Evolutionary conservation across 2,113 vertebrate species (phyloP).

Genomic region (Takifugu bimaculatus): DNA sequence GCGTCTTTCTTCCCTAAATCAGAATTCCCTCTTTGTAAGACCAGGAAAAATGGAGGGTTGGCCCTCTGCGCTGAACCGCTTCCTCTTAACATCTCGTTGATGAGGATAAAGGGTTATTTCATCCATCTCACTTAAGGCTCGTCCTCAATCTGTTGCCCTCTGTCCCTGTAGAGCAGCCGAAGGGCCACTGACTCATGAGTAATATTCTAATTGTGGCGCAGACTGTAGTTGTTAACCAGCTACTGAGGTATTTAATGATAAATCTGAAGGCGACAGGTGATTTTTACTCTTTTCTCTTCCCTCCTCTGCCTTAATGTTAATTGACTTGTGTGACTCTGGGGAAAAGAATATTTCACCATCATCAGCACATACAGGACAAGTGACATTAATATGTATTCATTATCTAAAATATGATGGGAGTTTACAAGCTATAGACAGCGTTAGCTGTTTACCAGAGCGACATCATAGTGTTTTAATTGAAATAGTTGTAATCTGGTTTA

Average conservation of each 20-base stretch:
- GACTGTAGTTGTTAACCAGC: conserved; percentile 40
- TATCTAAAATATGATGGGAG: not conserved
- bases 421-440: no score
- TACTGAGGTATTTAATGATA: conserved; percentile 21
- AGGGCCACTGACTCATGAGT: conserved; percentile 21
- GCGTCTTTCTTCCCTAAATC: not conserved
- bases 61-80: conserved; percentile 6
- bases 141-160: conserved; percentile 14
- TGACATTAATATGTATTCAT: not conserved
- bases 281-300: conserved; percentile 11
- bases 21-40: conserved; percentile 9
- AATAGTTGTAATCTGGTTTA: no score
- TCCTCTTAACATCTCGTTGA: conserved; percentile 25
- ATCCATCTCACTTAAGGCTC: conserved; percentile 42
- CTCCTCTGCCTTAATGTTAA: conserved; percentile 21
- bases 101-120: conserved; percentile 47
- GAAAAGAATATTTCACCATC: conserved; percentile 5
- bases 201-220: conserved; percentile 40
- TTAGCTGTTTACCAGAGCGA: no score
- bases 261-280: conserved; percentile 12
- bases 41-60: conserved; percentile 11
- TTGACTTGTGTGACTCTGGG: not conserved
- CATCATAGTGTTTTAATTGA: no score
- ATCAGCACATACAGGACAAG: not conserved
- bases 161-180: conserved; percentile 23